Evolutionary conservation across 1,140 invertebrate genomes (phyloP).

Genomic region (Diorhabda carinulata): DNA sequence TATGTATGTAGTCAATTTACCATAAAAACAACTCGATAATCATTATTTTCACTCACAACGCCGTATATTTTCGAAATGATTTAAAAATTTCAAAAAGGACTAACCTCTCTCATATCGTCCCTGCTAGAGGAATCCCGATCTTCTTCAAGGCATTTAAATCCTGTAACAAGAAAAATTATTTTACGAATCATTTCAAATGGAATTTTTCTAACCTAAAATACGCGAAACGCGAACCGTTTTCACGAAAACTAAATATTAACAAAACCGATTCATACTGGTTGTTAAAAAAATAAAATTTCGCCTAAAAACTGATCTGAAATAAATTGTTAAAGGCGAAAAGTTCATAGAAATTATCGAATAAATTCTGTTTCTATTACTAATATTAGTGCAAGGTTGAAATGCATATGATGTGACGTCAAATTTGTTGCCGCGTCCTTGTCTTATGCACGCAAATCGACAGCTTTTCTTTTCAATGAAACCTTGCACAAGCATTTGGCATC

Average conservation of each 20-base stretch:
- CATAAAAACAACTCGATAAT: no score
- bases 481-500: constrained; percentile 41
- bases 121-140: constrained; percentile 26
- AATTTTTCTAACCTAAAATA: no score
- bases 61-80: no score
- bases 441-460: constrained; percentile 33
- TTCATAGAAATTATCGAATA: not conserved
- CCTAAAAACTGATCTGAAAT: no score
- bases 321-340: not conserved
- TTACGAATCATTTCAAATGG: no score
- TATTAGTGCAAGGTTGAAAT: constrained; percentile 47
- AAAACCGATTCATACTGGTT: no score
- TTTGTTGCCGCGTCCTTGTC: constrained; percentile 24
- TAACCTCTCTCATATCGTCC: constrained; percentile 42
- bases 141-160: constrained; percentile 40
- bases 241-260: no score
- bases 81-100: not conserved
- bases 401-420: constrained; percentile 39
- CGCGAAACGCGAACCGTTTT: no score
- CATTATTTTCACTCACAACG: no score
- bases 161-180: constrained; percentile 29
- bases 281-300: no score
- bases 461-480: constrained; percentile 35
- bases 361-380: constrained; percentile 34
- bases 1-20: no score